A percentile compares a stretch with the other conserved stretches of the same genome.
phyloP scores from a whole-genome alignment of 2,888 invertebrate genomes.

The Calliopum simillimum region DNA sequence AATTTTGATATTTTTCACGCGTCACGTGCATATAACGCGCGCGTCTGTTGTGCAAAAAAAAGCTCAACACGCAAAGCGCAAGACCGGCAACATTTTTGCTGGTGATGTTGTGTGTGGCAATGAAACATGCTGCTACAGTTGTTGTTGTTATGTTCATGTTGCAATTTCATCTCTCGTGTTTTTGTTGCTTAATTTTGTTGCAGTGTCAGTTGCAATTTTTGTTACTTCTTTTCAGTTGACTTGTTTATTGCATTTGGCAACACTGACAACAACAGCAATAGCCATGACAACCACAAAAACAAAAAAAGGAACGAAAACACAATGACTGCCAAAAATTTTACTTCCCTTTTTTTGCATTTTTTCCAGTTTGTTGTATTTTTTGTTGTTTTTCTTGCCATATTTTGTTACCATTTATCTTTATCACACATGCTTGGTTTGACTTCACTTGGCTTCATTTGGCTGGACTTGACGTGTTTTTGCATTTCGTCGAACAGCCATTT shows the following conservation, averaged over 20 bases:
- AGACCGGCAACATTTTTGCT: background rate
- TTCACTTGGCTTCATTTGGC: background rate
- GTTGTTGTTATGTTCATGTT: no score
- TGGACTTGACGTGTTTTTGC: conserved; percentile 4
- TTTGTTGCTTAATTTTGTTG: background rate
- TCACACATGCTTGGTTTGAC: conserved; percentile 34
- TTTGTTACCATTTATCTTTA: conserved; percentile 38
- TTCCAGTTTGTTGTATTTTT: background rate
- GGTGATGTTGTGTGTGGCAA: conserved; percentile 7
- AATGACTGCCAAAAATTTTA: conserved; percentile 2
- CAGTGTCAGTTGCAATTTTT: conserved; percentile 1
- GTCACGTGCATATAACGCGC: no score
- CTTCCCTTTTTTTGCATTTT: background rate
- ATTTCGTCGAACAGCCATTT: background rate
- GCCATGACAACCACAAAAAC: background rate
- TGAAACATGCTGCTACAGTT: background rate
- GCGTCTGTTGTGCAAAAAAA: no score
- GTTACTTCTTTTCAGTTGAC: background rate
- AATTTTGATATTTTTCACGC: background rate
- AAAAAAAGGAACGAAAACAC: no score
- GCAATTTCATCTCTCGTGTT: no score
- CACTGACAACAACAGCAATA: background rate
- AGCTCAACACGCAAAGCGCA: background rate
- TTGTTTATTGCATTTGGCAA: conserved; percentile 25
- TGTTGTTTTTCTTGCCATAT: background rate